These are phyloP conservation scores for Drosophila siamana DNA, from an alignment of 2,888 invertebrate genomes.

Conservation along the genomic window DNA sequence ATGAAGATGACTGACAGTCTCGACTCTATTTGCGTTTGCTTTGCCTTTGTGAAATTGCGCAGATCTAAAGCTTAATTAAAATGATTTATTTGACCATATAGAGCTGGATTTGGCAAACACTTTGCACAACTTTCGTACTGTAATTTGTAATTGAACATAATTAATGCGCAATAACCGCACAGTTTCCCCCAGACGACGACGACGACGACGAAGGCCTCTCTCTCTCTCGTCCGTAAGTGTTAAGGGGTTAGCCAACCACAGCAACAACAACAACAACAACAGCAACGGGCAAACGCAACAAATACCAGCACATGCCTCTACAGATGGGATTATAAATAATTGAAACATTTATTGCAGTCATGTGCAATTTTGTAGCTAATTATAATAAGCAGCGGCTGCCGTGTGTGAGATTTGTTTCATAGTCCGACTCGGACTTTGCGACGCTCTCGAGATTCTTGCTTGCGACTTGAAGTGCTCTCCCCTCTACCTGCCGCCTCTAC, in stretches of 20 bases:
- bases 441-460: conserved; percentile 8
- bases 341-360: conserved; percentile 79
- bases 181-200: conserved; percentile 16
- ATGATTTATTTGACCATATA: conserved; percentile 43
- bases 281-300: conserved; percentile 24
- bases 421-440: conserved; percentile 3
- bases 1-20: conserved; percentile 8
- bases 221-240: conserved; percentile 14
- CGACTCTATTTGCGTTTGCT: not conserved
- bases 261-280: conserved; percentile 1
- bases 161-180: conserved; percentile 67
- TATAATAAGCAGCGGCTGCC: conserved; percentile 66
- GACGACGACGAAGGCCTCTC: no score
- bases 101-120: conserved; percentile 33
- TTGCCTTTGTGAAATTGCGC: conserved; percentile 15
- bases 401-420: conserved; percentile 20
- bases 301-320: conserved; percentile 2
- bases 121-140: conserved; percentile 61
- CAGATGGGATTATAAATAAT: conserved; percentile 68
- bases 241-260: conserved; percentile 43
- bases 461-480: conserved; percentile 8
- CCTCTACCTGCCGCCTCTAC: conserved; percentile 7
- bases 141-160: conserved; percentile 73
- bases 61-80: conserved; percentile 46
- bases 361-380: conserved; percentile 77